These are phyloP conservation scores for Furcifer pardalis DNA, from an alignment of 2,797 vertebrate species.

Conservation along the genomic window DNA sequence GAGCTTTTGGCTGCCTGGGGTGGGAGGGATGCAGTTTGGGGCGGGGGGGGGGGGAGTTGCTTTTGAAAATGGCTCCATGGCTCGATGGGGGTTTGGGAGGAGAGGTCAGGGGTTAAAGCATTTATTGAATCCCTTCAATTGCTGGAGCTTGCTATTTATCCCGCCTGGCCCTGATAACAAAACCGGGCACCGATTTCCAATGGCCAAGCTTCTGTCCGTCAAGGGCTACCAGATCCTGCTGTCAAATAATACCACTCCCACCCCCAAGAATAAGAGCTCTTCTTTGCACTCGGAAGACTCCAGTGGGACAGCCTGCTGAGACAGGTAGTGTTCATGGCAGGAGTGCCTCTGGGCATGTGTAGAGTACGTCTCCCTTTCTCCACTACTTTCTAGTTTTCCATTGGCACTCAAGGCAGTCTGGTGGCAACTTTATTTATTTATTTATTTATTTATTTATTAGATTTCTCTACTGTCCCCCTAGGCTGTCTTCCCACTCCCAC, in stretches of 20 bases:
- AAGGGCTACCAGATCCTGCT: background rate
- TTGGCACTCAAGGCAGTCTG: background rate
- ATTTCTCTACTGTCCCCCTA: too few relatives aligned
- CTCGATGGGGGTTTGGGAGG: background rate
- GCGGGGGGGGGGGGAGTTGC: background rate
- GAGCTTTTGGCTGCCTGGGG: background rate
- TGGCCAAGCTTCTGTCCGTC: background rate
- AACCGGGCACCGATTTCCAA: constrained; percentile 34
- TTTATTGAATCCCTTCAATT: constrained; percentile 42
- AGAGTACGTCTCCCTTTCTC: background rate
- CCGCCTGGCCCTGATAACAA: constrained; percentile 38
- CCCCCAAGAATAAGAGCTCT: too few relatives aligned
- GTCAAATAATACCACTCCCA: too few relatives aligned
- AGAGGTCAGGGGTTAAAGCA: constrained; percentile 54
- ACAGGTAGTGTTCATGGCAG: background rate
- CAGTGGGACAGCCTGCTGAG: background rate
- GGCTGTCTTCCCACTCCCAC: too few relatives aligned
- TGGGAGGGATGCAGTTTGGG: background rate
- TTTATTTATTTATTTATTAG: too few relatives aligned
- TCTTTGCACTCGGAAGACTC: too few relatives aligned
- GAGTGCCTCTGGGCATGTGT: background rate
- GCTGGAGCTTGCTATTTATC: constrained; percentile 36
- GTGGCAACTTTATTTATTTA: background rate
- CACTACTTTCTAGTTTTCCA: background rate
- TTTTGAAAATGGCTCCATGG: constrained; percentile 41